Base-by-base conservation (phyloP, 1,140 invertebrate genomes). In the Lutraria rhynchaena region DNA sequence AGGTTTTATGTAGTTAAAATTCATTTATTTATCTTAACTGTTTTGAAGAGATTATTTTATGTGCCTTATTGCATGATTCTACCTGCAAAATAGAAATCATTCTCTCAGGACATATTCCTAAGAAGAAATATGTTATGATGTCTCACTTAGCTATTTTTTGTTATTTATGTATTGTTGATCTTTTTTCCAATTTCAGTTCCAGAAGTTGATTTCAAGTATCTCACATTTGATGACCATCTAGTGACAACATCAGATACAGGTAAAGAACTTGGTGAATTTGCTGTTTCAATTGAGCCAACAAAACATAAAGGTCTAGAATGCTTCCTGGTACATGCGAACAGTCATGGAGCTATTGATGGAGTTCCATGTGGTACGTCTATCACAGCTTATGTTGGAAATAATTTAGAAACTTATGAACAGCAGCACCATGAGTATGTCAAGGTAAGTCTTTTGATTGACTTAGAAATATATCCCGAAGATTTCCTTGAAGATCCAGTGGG, bases 341-440 rank as follows among this genome's bases (percentile, higher is more conserved):
- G 92, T 69, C 88, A 92, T 78, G 92, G 92, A 53, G 81, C 88
- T 44, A 90, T 93, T 22, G 92, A 93, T 76, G 89, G 88, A 33
- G 88, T 92, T 0, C 91, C 91, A 0, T 92, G 92, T 86, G 91
- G 92, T 11, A 93, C 92, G 3, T 91, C 91, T 2, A 90, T 93
- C 46, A 89, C 87, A 24, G 91, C 91, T 22, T 90, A 90, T 82
- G 89, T 93, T 1, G 87, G 89, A 22, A 86, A 88, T 63, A 87
- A 89, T 65, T 73, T 93, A n/a, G 89, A 92, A 44, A 92, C 91
- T 2, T 41, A 92, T 19, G 91, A 92, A 73, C 92, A 92, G 82
- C 90, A 92, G 31, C 91, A 92, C 58, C 91, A 92, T 88, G 92
- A 93, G 86, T 92, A 91, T 88, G 91, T 93, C 0, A 91, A 92